Evolutionary conservation across 2,888 invertebrate species (phyloP), one percentile per base, ranked within the genome.

Genomic region (Thumatha senex): DNA sequence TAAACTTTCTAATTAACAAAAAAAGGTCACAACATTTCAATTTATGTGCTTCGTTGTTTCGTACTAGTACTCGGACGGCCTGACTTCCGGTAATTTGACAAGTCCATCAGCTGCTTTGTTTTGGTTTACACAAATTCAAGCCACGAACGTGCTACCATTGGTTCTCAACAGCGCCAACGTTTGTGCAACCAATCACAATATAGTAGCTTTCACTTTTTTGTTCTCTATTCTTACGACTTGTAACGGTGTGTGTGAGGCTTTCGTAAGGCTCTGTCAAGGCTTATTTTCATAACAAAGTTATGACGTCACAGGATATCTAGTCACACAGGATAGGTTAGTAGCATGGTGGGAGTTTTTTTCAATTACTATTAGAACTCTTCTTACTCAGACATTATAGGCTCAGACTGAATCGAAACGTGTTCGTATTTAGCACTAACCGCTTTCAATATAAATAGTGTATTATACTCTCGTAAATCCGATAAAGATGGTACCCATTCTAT

Each of bases 81-180:
- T 56, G 51, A 72, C 67, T 78, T 79, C 77, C 78, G 79, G 77
- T 77, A 68, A 51, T 61, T 79, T 79, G 82, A 80, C 76, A 78
- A 74, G 70, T 76, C 71, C 78, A 59, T 62, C 63, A 54, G 58
- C 54, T 42, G 40, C 45, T 55, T 55, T 48, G 67, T 70, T 68
- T 40, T 48, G 46, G 41, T 13, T 57, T 57, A 35, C 39, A 42
- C 29, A 39, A 54, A 44, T 14, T 50, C 50, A 38, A 31, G 33
- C 36, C 67, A 71, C 79, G 76, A 72, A 58, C 69, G 46, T 29
- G 41, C 7, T 15, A 18, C 8, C 64, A 78, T 80, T 82, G 80
- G 82, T 51, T 38, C 13, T 11, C n/a, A 1, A 0, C 11, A 11
- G n/a, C 10, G 14, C 9, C 7, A n/a, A 34, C 34, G 1, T 1